Conservation (phyloP, 2,888 invertebrate genomes). For the Acrobasis suavella region DNA sequence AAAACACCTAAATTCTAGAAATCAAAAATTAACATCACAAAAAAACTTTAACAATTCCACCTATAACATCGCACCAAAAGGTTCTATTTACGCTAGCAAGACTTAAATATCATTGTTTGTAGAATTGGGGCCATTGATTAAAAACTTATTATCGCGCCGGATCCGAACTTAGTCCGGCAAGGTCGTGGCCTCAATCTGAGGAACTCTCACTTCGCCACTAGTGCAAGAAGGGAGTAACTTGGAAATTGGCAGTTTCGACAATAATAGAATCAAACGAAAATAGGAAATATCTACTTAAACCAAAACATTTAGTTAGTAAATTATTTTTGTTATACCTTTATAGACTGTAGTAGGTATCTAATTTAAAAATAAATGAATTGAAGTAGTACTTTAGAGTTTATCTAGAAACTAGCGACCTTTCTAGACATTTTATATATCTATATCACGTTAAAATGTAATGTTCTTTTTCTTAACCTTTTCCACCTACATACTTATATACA, state of each 20-base stretch:
- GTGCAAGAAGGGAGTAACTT: conserved; percentile 23
- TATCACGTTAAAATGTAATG: too few species aligned
- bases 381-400: too few species aligned
- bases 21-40: neutral
- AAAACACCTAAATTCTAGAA: neutral
- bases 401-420: too few species aligned
- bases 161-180: conserved; percentile 25
- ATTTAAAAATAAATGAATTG: too few species aligned
- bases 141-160: conserved; percentile 25
- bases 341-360: too few species aligned
- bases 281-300: too few species aligned
- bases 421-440: too few species aligned
- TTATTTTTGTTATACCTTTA: too few species aligned
- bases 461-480: too few species aligned
- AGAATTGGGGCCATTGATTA: conserved; percentile 17
- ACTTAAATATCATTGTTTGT: conserved; percentile 15
- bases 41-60: neutral
- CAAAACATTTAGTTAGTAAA: too few species aligned
- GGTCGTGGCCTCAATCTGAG: conserved; percentile 30
- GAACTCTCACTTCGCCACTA: conserved; percentile 27
- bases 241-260: conserved; percentile 3
- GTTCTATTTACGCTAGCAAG: neutral
- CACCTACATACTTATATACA: too few species aligned
- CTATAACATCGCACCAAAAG: neutral
- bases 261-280: neutral